phyloP scores from a whole-genome alignment of 2,888 invertebrate genomes.

The Gymnocheta viridis region DNA sequence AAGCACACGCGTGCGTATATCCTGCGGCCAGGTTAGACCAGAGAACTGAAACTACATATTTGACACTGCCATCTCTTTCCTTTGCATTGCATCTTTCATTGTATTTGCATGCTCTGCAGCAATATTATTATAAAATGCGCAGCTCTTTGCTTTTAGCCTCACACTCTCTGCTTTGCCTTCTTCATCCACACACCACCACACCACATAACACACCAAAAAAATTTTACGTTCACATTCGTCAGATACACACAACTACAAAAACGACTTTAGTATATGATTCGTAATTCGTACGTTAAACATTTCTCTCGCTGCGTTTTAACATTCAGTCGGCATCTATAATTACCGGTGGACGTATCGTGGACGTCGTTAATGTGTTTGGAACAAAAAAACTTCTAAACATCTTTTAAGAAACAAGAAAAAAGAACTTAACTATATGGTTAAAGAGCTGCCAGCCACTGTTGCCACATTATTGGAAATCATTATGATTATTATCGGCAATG shows the following conservation, averaged over 20 bases:
- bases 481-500: slow-evolving; percentile 61
- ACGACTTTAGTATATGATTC: slow-evolving; percentile 59
- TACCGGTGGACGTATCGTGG: slow-evolving; percentile 81
- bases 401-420: slow-evolving; percentile 50
- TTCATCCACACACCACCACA: slow-evolving; percentile 60
- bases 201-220: slow-evolving; percentile 34
- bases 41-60: slow-evolving; percentile 40
- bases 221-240: slow-evolving; percentile 31
- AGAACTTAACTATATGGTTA: slow-evolving; percentile 56
- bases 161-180: slow-evolving; percentile 72
- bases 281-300: slow-evolving; percentile 67
- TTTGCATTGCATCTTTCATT: slow-evolving; percentile 6
- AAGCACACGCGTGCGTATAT: slow-evolving; percentile 66
- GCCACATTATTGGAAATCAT: slow-evolving; percentile 69
- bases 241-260: slow-evolving; percentile 46
- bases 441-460: slow-evolving; percentile 68
- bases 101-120: slow-evolving; percentile 42
- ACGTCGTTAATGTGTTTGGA: slow-evolving; percentile 67
- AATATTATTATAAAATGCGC: slow-evolving; percentile 69
- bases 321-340: slow-evolving; percentile 82
- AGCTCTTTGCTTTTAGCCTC: slow-evolving; percentile 56
- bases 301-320: slow-evolving; percentile 80
- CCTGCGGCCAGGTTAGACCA: slow-evolving; percentile 60
- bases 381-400: slow-evolving; percentile 42
- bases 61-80: slow-evolving; percentile 53